These are phyloP conservation scores for Psilopsiagon aymara DNA, from an alignment of 2,113 vertebrate genomes.

Conservation along the genomic window DNA sequence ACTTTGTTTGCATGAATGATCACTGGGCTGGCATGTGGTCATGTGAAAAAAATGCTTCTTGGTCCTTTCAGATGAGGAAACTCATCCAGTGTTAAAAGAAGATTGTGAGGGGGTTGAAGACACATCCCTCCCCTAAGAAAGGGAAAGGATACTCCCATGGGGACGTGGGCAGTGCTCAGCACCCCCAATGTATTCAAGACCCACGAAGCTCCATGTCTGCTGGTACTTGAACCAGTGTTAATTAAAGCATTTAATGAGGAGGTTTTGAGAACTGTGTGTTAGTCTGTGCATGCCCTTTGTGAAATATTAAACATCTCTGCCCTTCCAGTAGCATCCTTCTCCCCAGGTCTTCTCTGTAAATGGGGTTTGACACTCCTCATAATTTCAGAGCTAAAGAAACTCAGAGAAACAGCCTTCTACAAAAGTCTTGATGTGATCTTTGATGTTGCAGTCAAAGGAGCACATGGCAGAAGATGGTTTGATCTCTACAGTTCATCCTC, in stretches of 20 bases:
- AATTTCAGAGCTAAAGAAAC: neutral
- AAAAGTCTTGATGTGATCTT: constrained; percentile 36
- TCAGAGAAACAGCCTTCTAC: neutral
- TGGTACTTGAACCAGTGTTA: constrained; percentile 9
- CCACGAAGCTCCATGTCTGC: neutral
- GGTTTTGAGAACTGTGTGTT: neutral
- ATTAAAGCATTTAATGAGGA: constrained; percentile 57
- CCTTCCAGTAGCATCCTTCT: neutral
- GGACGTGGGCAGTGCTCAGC: neutral
- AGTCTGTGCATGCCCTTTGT: constrained; percentile 35
- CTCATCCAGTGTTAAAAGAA: neutral
- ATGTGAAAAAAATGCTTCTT: neutral
- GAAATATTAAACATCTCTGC: constrained; percentile 59
- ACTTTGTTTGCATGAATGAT: neutral
- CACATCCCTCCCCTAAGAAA: neutral
- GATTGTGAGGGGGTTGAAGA: neutral
- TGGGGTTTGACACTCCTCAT: constrained; percentile 16
- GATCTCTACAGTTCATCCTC: neutral
- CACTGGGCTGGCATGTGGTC: neutral
- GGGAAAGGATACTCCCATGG: neutral
- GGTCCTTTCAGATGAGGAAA: neutral
- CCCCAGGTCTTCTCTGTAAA: constrained; percentile 8
- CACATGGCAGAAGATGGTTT: constrained; percentile 41
- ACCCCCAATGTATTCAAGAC: neutral
- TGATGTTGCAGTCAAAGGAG: constrained; percentile 53